These are phyloP conservation scores for Nomada fabriciana DNA, from an alignment of 2,888 invertebrate genomes.

Conservation along the genomic window DNA sequence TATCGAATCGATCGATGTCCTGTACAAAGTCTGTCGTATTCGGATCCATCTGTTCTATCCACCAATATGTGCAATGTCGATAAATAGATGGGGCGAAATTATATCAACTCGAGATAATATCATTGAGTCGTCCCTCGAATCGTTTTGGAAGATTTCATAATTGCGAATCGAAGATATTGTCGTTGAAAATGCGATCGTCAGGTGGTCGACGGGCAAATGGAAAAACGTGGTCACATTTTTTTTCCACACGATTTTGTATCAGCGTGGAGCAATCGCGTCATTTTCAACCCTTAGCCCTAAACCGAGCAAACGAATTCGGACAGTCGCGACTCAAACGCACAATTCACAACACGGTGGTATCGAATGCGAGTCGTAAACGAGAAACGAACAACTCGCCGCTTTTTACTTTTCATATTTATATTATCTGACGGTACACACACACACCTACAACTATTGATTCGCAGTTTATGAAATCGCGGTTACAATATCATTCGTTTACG, in stretches of 20 bases:
- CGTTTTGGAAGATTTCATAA: slow-evolving; percentile 28
- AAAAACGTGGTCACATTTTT: slow-evolving; percentile 40
- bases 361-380: slow-evolving; percentile 14
- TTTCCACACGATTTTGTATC: slow-evolving; percentile 53
- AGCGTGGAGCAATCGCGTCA: slow-evolving; percentile 3
- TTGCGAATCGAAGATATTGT: slow-evolving; percentile 26
- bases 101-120: not conserved
- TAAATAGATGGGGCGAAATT: not conserved
- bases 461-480: slow-evolving; percentile 35
- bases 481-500: slow-evolving; percentile 3
- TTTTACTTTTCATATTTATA: slow-evolving; percentile 41
- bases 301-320: not conserved
- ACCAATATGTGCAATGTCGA: not conserved
- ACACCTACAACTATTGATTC: slow-evolving; percentile 20
- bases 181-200: not conserved
- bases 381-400: slow-evolving; percentile 9
- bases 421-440: not conserved
- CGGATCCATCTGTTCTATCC: slow-evolving; percentile 22
- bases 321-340: slow-evolving; percentile 54
- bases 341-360: slow-evolving; percentile 14
- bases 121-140: not conserved
- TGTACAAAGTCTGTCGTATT: slow-evolving; percentile 9
- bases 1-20: not conserved
- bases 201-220: not conserved
- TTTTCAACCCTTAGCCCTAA: not conserved